Evolutionary conservation across 2,888 invertebrate species (phyloP).

Genomic region (Caenorhabditis becei): DNA sequence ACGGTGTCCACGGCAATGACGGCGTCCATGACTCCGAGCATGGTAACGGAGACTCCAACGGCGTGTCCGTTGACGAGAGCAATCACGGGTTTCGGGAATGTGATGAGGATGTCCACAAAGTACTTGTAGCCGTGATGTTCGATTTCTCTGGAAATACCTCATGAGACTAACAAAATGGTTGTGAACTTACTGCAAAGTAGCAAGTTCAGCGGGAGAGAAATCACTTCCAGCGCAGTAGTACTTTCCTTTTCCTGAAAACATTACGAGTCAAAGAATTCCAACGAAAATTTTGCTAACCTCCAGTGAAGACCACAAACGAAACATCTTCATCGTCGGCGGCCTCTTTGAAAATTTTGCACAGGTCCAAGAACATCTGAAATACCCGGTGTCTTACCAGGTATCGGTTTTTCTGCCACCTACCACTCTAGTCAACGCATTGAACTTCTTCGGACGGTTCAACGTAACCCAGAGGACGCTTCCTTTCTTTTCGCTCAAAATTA

Average conservation of each 20-base stretch:
- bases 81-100: slow-evolving; percentile 91
- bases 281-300: slow-evolving; percentile 71
- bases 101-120: slow-evolving; percentile 88
- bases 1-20: slow-evolving; percentile 91
- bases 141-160: slow-evolving; percentile 39
- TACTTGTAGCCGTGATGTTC: slow-evolving; percentile 83
- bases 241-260: slow-evolving; percentile 84
- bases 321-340: slow-evolving; percentile 87
- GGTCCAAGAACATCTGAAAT: slow-evolving; percentile 86
- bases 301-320: slow-evolving; percentile 87
- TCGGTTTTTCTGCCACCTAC: slow-evolving; percentile 35
- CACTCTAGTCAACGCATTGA: slow-evolving; percentile 75
- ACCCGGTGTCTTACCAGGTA: neutral
- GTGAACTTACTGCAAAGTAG: slow-evolving; percentile 25
- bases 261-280: slow-evolving; percentile 21
- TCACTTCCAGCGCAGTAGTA: slow-evolving; percentile 92
- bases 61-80: slow-evolving; percentile 95
- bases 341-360: slow-evolving; percentile 86
- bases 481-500: slow-evolving; percentile 32
- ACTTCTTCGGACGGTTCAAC: slow-evolving; percentile 77
- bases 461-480: slow-evolving; percentile 68
- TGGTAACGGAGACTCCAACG: slow-evolving; percentile 93
- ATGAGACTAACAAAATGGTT: too few species aligned
- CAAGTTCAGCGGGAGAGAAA: slow-evolving; percentile 79
- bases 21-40: slow-evolving; percentile 90